Percentiles rank a stretch among this genome's conserved stretches.
Evolutionary conservation across 1,140 invertebrate species (phyloP).

Genomic region (Drosophila biarmipes): DNA sequence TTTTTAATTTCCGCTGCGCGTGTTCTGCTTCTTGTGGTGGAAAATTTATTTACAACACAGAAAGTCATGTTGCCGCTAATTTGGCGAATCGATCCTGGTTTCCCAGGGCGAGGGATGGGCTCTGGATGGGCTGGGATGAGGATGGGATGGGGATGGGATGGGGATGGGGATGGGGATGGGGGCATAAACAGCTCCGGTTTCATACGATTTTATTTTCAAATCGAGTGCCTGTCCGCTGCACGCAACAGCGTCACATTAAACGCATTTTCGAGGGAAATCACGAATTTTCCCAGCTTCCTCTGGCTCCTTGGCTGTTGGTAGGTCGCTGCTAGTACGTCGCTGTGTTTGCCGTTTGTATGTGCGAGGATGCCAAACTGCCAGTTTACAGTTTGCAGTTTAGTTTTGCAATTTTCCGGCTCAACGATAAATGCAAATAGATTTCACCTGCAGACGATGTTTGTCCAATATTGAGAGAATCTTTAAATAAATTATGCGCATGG

Average conservation of each 20-base stretch:
- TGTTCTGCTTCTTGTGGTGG: slow-evolving; percentile 37
- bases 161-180: too few species aligned
- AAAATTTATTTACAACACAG: slow-evolving; percentile 59
- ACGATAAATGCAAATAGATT: slow-evolving; percentile 83
- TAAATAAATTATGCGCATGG: slow-evolving; percentile 80
- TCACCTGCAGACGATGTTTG: slow-evolving; percentile 80
- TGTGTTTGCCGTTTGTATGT: background rate
- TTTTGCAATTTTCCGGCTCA: slow-evolving; percentile 81
- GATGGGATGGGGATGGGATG: too few species aligned
- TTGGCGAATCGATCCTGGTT: slow-evolving; percentile 50
- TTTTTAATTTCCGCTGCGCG: slow-evolving; percentile 59
- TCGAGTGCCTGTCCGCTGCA: slow-evolving; percentile 34
- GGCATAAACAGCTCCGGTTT: slow-evolving; percentile 6
- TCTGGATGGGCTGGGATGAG: too few species aligned
- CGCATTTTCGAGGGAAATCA: slow-evolving; percentile 61
- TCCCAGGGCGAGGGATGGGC: background rate
- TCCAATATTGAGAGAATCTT: slow-evolving; percentile 79
- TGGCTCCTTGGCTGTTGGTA: slow-evolving; percentile 1
- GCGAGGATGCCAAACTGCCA: slow-evolving; percentile 13
- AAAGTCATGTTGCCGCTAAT: slow-evolving; percentile 67
- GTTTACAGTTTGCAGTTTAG: slow-evolving; percentile 69
- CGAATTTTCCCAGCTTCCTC: slow-evolving; percentile 56
- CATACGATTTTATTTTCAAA: slow-evolving; percentile 37
- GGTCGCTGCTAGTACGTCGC: slow-evolving; percentile 1
- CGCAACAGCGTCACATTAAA: slow-evolving; percentile 58